A percentile compares a stretch with the other conserved stretches of the same genome.
phyloP scores from a whole-genome alignment of 2,888 invertebrate genomes.

The Camptogramma bilineatum region DNA sequence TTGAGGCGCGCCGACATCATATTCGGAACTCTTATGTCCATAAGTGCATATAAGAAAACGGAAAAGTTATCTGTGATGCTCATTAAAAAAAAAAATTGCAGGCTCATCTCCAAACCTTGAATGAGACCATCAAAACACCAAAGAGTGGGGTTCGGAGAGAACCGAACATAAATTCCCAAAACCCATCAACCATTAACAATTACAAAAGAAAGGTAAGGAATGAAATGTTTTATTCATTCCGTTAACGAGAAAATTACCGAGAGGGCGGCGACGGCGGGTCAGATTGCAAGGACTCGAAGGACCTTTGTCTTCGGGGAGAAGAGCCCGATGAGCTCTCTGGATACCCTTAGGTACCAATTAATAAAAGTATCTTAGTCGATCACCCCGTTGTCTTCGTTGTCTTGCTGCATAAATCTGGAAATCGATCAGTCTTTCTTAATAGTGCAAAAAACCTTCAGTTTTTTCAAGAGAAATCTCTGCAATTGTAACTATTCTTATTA shows the following conservation, averaged over 20 bases:
- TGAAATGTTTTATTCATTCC: constrained; percentile 85
- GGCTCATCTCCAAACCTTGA: background rate
- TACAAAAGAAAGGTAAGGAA: constrained; percentile 84
- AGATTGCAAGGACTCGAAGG: constrained; percentile 79
- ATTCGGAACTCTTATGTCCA: background rate
- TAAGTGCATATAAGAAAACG: background rate
- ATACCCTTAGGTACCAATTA: constrained; percentile 74
- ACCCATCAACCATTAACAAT: constrained; percentile 84
- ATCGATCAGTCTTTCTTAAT: constrained; percentile 20
- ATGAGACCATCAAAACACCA: constrained; percentile 55
- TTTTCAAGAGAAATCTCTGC: constrained; percentile 6
- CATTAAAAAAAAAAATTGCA: background rate
- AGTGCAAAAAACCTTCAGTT: constrained; percentile 14
- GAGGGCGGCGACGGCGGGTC: constrained; percentile 77
- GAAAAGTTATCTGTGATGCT: background rate
- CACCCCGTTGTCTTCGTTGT: constrained; percentile 60
- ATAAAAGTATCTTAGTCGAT: constrained; percentile 65
- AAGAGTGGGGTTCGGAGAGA: constrained; percentile 65
- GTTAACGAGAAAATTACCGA: constrained; percentile 85
- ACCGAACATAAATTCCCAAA: constrained; percentile 78
- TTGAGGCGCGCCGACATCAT: constrained; percentile 30
- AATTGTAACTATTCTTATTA: background rate
- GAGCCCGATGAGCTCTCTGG: constrained; percentile 77
- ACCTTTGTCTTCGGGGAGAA: constrained; percentile 81
- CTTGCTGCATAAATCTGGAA: constrained; percentile 48